Percentiles rank a stretch among this genome's conserved stretches.
These are phyloP conservation scores for Drosophila nannoptera DNA, from an alignment of 1,140 invertebrate genomes.

Conservation along the genomic window DNA sequence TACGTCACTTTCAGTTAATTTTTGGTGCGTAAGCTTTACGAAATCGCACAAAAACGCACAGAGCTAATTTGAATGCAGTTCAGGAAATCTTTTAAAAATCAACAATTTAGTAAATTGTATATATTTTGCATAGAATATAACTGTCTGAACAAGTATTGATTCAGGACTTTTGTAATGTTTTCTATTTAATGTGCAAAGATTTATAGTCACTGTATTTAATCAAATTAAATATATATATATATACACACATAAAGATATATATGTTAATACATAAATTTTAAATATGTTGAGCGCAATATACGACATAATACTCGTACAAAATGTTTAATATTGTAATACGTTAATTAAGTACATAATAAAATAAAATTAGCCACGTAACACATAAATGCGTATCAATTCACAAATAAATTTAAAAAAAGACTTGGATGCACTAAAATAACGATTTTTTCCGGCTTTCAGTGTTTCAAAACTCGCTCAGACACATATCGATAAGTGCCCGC, in stretches of 20 bases:
- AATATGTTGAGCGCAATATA: slow-evolving; percentile 42
- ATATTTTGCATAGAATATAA: slow-evolving; percentile 64
- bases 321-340: slow-evolving; percentile 40
- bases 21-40: slow-evolving; percentile 54
- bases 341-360: slow-evolving; percentile 33
- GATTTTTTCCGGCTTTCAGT: background rate
- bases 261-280: slow-evolving; percentile 57
- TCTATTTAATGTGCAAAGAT: slow-evolving; percentile 69
- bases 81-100: slow-evolving; percentile 41
- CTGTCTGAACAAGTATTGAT: slow-evolving; percentile 47
- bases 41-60: slow-evolving; percentile 40
- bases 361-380: slow-evolving; percentile 35
- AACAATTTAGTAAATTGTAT: slow-evolving; percentile 72
- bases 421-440: too few relatives aligned
- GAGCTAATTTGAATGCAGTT: slow-evolving; percentile 28
- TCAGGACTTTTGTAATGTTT: slow-evolving; percentile 68
- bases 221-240: slow-evolving; percentile 68
- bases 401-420: too few relatives aligned
- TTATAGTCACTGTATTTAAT: slow-evolving; percentile 77
- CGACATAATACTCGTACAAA: slow-evolving; percentile 47
- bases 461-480: background rate
- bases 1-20: slow-evolving; percentile 10
- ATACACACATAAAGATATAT: slow-evolving; percentile 49
- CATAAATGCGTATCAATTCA: background rate
- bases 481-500: slow-evolving; percentile 3